Evolutionary conservation across 2,797 vertebrate genomes (phyloP), one percentile per base, ranked within the genome.

Genomic region (Gila robusta): DNA sequence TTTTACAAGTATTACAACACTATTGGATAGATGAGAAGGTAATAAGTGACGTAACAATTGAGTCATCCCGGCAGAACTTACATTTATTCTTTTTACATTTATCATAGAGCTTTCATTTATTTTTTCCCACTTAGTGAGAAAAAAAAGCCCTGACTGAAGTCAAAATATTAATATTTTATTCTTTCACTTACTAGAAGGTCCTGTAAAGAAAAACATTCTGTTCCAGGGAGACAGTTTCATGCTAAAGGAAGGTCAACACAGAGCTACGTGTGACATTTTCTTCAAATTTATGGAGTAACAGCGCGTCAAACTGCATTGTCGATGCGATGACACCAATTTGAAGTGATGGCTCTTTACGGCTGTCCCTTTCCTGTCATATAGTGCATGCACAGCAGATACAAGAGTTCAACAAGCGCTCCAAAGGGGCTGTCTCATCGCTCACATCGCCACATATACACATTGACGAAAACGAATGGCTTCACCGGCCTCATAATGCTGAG

Each of bases 401-500:
- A 81, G 84, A 70, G 54, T 71, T 88, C 78, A 88, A 74, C 79
- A 81, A 84, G 37, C 41, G 26, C 78, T 85, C 47, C 37, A 89
- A 89, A 90, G 91, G 82, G 87, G 93, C 93, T 94, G 90, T 89
- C 93, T 93, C 93, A 93, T 94, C 92, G 93, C 90, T 90, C 85
- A 47, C 89, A 89, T 88, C 35, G 90, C 89, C 90, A 83, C 88
- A 89, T 81, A 71, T 81, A 91, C 56, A 74, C 69, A 69, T 32
- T 41, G 59, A 83, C 5, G 41, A 83, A 82, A 81, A 26, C 37
- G 54, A 66, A 83, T 64, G 35, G 41, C 54, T 77, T 67, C 44
- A 47, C 88, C 88, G 91, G 87, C 88, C 90, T 14, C 66, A 35
- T 71, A 72, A 10, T 41, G 32, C 28, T 37, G 39, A 91, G 87